Evolutionary conservation across 2,888 invertebrate genomes (phyloP).

Genomic region (Drosophila neutralis): DNA sequence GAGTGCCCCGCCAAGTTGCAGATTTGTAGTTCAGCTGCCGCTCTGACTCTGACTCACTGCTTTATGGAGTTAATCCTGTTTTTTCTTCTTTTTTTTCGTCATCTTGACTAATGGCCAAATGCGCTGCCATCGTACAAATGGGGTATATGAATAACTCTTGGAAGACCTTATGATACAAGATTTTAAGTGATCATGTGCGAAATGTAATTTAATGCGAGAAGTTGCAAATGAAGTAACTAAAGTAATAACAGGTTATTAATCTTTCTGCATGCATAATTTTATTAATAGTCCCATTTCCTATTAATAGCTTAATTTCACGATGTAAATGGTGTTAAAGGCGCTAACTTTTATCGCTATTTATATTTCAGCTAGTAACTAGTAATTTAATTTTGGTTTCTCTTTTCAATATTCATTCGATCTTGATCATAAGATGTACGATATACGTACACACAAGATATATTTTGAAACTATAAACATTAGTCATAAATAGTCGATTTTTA

Average conservation of each 20-base stretch:
- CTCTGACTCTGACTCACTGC: constrained; percentile 59
- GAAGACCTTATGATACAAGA: neutral
- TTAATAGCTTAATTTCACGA: neutral
- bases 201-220: neutral
- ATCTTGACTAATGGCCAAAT: constrained; percentile 43
- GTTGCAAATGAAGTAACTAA: neutral
- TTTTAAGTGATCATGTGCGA: neutral
- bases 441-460: neutral
- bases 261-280: neutral
- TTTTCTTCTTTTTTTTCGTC: constrained; percentile 26
- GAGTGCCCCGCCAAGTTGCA: constrained; percentile 56
- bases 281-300: neutral
- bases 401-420: neutral
- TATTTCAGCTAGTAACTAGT: no score
- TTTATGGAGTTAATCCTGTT: constrained; percentile 64
- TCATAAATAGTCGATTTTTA: neutral
- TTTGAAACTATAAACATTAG: neutral
- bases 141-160: constrained; percentile 9
- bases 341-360: neutral
- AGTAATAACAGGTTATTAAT: neutral
- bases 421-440: no score
- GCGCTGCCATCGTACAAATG: constrained; percentile 12
- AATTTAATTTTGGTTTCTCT: neutral
- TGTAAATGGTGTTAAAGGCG: neutral
- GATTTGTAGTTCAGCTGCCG: constrained; percentile 55